Percentiles rank a stretch among this genome's conserved stretches.
Conservation (phyloP, 2,113 vertebrate genomes). For the Poicephalus gulielmi region DNA sequence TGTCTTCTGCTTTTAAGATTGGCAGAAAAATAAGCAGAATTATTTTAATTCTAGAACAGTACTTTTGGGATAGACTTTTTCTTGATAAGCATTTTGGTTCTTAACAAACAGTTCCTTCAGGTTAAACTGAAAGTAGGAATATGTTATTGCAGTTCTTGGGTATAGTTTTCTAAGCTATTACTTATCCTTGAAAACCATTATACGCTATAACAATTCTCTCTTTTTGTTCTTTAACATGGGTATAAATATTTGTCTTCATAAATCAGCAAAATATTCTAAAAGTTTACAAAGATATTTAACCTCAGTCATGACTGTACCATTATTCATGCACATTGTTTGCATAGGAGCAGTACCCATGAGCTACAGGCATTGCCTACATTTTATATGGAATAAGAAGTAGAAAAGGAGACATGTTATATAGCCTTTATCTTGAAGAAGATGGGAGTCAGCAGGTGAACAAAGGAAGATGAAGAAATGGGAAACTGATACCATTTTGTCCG, state of each 20-base stretch:
- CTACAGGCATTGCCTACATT: background rate
- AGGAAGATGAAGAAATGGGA: background rate
- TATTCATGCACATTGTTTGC: background rate
- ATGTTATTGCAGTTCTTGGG: background rate
- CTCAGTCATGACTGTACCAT: background rate
- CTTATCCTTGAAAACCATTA: background rate
- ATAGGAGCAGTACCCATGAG: background rate
- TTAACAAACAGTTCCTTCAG: background rate
- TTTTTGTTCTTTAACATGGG: background rate
- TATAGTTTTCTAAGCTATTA: background rate
- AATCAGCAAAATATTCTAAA: background rate
- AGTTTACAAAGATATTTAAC: background rate
- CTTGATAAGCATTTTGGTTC: background rate
- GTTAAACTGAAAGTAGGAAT: background rate
- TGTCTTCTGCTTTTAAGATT: background rate
- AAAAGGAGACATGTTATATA: background rate
- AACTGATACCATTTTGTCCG: background rate
- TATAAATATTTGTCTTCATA: background rate
- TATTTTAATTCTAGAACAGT: background rate
- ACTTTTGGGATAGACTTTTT: background rate
- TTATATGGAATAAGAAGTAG: background rate
- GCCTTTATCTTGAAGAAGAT: background rate
- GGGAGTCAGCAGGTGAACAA: background rate
- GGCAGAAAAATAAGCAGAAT: background rate
- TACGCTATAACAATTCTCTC: background rate